phyloP scores from a whole-genome alignment of 2,113 vertebrate genomes.

The Cepphus grylle region DNA sequence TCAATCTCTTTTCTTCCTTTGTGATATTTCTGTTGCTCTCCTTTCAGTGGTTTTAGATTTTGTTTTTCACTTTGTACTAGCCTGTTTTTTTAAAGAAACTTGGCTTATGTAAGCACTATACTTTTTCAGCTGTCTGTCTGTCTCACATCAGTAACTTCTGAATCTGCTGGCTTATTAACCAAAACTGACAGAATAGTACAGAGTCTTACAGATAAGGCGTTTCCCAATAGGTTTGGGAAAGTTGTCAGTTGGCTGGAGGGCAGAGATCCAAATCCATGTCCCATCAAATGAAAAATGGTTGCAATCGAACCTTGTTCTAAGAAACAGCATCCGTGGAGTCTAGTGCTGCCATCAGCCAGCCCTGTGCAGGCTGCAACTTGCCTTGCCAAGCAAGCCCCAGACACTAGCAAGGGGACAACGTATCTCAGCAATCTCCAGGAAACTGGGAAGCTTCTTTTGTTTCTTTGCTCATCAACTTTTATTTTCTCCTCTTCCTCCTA shows the following conservation, averaged over 20 bases:
- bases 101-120: background rate
- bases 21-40: background rate
- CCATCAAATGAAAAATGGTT: background rate
- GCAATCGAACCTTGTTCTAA: background rate
- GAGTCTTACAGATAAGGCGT: background rate
- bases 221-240: background rate
- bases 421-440: background rate
- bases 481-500: background rate
- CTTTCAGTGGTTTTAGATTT: background rate
- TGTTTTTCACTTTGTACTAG: background rate
- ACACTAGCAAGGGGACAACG: rapidly evolving
- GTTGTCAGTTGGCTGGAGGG: background rate
- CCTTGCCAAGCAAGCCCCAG: background rate
- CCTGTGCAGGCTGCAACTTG: rapidly evolving
- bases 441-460: background rate
- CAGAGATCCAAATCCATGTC: background rate
- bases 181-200: background rate
- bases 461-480: background rate
- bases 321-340: rapidly evolving
- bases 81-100: background rate
- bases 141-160: background rate
- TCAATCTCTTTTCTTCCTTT: background rate
- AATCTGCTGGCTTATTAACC: constrained; percentile 1
- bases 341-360: background rate
- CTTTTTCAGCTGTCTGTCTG: background rate